These are phyloP conservation scores for Eumacrocentrus americanus DNA, from an alignment of 2,888 invertebrate genomes.

Conservation along the genomic window DNA sequence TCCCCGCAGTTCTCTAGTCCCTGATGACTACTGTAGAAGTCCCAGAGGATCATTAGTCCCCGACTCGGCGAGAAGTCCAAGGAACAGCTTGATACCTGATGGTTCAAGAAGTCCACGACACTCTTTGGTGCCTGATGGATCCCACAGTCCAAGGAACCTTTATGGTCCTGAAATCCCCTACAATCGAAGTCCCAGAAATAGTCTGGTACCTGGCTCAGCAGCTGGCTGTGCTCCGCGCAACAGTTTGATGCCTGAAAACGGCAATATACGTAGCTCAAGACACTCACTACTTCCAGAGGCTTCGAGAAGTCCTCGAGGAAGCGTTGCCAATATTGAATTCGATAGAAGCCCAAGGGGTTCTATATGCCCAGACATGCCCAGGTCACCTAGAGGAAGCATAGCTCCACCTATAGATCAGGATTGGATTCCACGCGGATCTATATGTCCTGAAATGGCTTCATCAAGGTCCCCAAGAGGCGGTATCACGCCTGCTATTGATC, in stretches of 20 bases:
- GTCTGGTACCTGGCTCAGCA: conserved; percentile 64
- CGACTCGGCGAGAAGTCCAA: conserved; percentile 65
- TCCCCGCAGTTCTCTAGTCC: conserved; percentile 70
- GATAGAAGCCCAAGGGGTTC: conserved; percentile 69
- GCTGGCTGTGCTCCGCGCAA: conserved; percentile 39
- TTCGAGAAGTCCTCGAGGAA: conserved; percentile 65
- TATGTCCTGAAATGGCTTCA: conserved; percentile 65
- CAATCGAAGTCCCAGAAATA: conserved; percentile 66
- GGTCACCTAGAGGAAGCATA: conserved; percentile 65
- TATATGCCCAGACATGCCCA: conserved; percentile 65
- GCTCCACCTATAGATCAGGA: conserved; percentile 66
- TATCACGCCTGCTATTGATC: conserved; percentile 42
- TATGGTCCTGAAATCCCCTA: conserved; percentile 63
- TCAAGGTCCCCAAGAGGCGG: conserved; percentile 57
- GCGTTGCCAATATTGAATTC: conserved; percentile 66
- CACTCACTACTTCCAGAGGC: conserved; percentile 68
- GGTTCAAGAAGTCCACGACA: conserved; percentile 67
- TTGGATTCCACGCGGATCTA: conserved; percentile 68
- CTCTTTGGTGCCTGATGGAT: conserved; percentile 67
- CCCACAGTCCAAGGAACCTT: conserved; percentile 69
- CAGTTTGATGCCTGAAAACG: conserved; percentile 54
- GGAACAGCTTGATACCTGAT: conserved; percentile 67
- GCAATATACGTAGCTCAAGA: conserved; percentile 59
- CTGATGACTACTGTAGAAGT: conserved; percentile 64
- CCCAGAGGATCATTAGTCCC: conserved; percentile 70